Percentiles rank a stretch among this genome's conserved stretches.
Conservation (phyloP, 1,140 invertebrate species). For the Tetramorium simillimum region DNA sequence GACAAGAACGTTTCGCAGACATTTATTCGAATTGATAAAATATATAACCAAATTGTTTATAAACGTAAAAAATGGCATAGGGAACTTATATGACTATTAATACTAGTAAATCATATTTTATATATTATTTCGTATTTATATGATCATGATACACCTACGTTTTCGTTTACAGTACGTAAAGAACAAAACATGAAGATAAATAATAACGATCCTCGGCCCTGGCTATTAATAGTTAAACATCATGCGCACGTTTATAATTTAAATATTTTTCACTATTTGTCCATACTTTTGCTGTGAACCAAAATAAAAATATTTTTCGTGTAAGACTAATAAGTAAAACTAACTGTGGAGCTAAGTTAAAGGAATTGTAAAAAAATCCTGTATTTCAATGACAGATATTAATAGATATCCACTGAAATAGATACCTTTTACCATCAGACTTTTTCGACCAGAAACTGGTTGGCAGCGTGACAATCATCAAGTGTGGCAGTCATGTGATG, state of each 20-base stretch:
- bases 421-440: not conserved
- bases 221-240: not conserved
- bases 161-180: constrained; percentile 37
- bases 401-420: not conserved
- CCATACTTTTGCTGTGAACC: not conserved
- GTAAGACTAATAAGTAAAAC: not conserved
- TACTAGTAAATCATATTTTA: constrained; percentile 69
- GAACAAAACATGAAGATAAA: constrained; percentile 54
- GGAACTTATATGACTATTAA: constrained; percentile 72
- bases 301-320: not conserved
- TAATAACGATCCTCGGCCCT: constrained; percentile 46
- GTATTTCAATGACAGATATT: constrained; percentile 1
- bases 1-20: constrained; percentile 12
- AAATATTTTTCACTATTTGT: constrained; percentile 2
- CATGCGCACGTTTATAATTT: constrained; percentile 8
- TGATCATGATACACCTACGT: constrained; percentile 61
- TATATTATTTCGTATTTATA: constrained; percentile 35
- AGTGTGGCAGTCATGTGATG: not conserved
- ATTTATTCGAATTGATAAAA: constrained; percentile 3
- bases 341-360: constrained; percentile 11
- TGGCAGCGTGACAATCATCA: constrained; percentile 7
- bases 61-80: constrained; percentile 58
- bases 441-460: not conserved
- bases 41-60: not conserved
- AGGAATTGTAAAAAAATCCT: not conserved